Percentiles rank a stretch among this genome's conserved stretches.
Conservation (phyloP, 2,888 invertebrate genomes). For the Teleiodes luculella region DNA sequence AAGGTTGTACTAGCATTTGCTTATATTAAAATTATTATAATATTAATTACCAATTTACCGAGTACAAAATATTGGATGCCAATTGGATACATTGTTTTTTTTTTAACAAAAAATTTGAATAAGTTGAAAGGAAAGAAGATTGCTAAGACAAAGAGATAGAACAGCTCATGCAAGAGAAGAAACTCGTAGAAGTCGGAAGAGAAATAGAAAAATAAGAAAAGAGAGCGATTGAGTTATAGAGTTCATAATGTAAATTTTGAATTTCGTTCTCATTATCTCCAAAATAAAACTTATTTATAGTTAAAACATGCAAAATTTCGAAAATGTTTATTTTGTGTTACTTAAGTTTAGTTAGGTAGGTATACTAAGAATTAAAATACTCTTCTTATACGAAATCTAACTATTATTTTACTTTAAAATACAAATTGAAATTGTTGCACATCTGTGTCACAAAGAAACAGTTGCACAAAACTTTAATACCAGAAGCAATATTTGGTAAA, state of each 20-base stretch:
- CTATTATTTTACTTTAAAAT: not conserved
- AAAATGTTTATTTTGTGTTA: not conserved
- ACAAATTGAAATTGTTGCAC: not conserved
- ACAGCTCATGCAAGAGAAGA: slow-evolving; percentile 22
- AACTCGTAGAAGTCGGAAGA: slow-evolving; percentile 21
- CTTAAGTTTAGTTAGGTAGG: too few relatives aligned
- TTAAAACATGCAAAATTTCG: not conserved
- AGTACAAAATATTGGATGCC: slow-evolving; percentile 4
- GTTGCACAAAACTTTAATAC: not conserved
- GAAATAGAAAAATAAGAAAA: slow-evolving; percentile 11
- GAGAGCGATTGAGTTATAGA: not conserved
- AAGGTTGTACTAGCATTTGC: not conserved
- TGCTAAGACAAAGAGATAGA: slow-evolving; percentile 19
- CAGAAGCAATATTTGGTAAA: not conserved
- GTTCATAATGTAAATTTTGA: slow-evolving; percentile 14
- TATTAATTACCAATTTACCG: not conserved
- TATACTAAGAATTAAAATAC: too few relatives aligned
- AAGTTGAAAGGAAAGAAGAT: slow-evolving; percentile 18
- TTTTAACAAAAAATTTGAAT: slow-evolving; percentile 8
- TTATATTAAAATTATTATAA: not conserved
- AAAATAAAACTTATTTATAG: not conserved
- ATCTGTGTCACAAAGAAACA: not conserved
- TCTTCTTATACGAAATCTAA: too few relatives aligned
- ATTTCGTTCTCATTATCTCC: not conserved
- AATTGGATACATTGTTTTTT: slow-evolving; percentile 10